A percentile compares a stretch with the other conserved stretches of the same genome.
phyloP scores from a whole-genome alignment of 2,888 invertebrate genomes.

The Boloria euphrosyne region DNA sequence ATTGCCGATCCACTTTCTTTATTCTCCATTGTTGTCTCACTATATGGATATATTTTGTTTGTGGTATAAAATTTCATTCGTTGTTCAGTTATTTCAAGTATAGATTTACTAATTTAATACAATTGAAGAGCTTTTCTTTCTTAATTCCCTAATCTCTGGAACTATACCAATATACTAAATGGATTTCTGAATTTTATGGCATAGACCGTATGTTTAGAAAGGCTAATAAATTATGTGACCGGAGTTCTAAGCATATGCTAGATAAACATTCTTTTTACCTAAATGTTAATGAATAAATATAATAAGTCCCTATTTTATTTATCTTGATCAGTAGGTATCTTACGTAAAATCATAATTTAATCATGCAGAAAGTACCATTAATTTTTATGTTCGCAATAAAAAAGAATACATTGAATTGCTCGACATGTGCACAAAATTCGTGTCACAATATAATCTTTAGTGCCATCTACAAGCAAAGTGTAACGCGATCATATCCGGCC shows the following conservation, averaged over 20 bases:
- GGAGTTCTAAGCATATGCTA: no score
- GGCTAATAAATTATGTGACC: no score
- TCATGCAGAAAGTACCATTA: background rate
- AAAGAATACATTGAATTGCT: background rate
- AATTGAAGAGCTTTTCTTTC: no score
- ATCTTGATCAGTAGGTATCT: no score
- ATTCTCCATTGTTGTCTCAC: slow-evolving; percentile 41
- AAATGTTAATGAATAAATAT: no score
- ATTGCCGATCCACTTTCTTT: slow-evolving; percentile 46
- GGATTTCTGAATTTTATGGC: no score
- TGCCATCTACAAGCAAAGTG: slow-evolving; percentile 47
- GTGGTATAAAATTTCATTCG: slow-evolving; percentile 3
- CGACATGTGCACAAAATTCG: slow-evolving; percentile 22
- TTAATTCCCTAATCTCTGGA: no score
- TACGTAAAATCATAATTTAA: background rate
- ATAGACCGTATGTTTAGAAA: no score
- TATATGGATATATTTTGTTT: slow-evolving; percentile 20
- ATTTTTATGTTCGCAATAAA: background rate
- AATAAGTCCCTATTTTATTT: no score
- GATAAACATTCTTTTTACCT: no score
- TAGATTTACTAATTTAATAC: no score
- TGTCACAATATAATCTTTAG: slow-evolving; percentile 46
- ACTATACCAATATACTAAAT: no score
- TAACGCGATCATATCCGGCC: slow-evolving; percentile 45
- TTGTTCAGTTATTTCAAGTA: background rate